A percentile compares a stretch with the other conserved stretches of the same genome.
These are phyloP conservation scores for Pachyramphus minor DNA, from an alignment of 2,113 vertebrate species.

Conservation along the genomic window DNA sequence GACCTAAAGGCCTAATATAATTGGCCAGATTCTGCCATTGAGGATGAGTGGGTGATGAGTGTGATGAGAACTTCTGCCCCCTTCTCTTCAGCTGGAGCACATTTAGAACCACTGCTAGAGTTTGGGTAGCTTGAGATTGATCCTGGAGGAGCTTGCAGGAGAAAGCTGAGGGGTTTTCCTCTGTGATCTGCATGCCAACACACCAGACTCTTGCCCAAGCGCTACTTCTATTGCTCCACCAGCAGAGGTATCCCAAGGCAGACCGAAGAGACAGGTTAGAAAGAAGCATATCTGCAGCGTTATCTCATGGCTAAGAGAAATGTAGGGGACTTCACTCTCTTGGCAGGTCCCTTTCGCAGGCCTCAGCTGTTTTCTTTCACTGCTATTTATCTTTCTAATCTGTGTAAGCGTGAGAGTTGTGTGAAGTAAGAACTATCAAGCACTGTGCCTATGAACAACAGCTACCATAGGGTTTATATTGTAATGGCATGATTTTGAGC, in stretches of 20 bases:
- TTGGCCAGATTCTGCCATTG: neutral
- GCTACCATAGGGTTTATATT: neutral
- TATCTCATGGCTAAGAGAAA: neutral
- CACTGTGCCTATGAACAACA: neutral
- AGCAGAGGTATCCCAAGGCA: neutral
- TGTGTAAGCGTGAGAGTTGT: neutral
- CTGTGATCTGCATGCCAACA: neutral
- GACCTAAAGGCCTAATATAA: neutral
- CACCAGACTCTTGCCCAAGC: neutral
- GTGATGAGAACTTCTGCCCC: neutral
- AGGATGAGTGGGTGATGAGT: accelerated
- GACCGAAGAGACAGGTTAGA: accelerated
- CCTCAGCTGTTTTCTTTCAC: neutral
- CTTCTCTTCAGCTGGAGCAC: neutral
- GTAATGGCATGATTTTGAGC: neutral
- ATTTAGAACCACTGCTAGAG: neutral
- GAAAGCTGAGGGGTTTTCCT: neutral
- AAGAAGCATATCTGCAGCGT: neutral
- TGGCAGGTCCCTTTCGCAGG: neutral
- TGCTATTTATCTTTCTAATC: neutral
- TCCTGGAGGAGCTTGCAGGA: neutral
- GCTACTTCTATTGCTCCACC: neutral
- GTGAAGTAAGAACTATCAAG: neutral
- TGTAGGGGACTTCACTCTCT: neutral
- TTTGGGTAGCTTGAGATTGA: neutral